Conservation (phyloP, 2,113 vertebrate species). For the Cathartes aura region DNA sequence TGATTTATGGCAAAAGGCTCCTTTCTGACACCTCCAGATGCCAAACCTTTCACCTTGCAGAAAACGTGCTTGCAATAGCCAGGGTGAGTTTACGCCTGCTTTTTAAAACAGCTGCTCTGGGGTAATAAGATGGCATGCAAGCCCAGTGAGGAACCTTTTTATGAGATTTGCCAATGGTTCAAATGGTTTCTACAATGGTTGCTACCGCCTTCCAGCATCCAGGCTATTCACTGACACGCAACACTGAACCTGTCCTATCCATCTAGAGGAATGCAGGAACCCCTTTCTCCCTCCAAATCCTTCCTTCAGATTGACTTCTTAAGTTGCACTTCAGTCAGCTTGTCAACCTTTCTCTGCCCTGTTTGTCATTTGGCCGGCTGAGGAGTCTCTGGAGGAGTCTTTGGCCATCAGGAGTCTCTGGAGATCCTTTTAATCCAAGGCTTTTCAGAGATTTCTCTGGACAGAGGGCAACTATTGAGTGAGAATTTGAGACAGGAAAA, state of each 20-base stretch:
- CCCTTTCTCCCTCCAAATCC: not conserved
- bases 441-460: not conserved
- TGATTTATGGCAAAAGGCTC: slow-evolving; percentile 79
- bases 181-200: not conserved
- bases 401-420: not conserved
- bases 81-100: not conserved
- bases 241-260: not conserved
- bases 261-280: not conserved
- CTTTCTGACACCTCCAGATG: slow-evolving; percentile 80
- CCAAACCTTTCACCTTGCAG: slow-evolving; percentile 68
- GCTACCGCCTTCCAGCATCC: not conserved
- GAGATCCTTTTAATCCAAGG: not conserved
- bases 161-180: not conserved
- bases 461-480: not conserved
- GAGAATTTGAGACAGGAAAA: slow-evolving; percentile 28
- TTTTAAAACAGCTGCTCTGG: not conserved
- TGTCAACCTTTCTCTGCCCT: slow-evolving; percentile 18
- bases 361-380: slow-evolving; percentile 4
- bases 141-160: not conserved
- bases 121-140: slow-evolving; percentile 1
- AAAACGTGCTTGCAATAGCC: slow-evolving; percentile 48
- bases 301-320: not conserved
- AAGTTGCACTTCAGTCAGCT: not conserved
- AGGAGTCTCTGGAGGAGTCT: not conserved
- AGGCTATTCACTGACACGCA: not conserved